Percentiles rank a stretch among this genome's conserved stretches.
phyloP scores from a whole-genome alignment of 2,113 vertebrate species.

The Campylomormyrus numenius region DNA sequence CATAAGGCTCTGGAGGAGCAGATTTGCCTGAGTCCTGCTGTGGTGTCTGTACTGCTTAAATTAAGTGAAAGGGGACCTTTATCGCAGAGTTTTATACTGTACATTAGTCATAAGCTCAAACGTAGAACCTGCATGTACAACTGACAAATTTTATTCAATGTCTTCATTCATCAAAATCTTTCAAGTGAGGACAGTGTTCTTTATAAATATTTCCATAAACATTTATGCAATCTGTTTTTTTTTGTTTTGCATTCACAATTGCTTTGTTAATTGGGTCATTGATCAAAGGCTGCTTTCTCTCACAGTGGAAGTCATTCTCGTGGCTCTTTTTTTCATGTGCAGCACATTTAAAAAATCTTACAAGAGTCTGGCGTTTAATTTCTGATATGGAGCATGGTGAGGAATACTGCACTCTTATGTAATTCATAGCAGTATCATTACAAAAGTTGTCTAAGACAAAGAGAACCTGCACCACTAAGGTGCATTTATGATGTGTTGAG shows the following conservation, averaged over 20 bases:
- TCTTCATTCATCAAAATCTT: neutral
- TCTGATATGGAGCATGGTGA: slow-evolving; percentile 52
- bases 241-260: slow-evolving; percentile 62
- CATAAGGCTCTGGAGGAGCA: neutral
- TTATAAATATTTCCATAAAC: slow-evolving; percentile 51
- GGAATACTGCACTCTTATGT: slow-evolving; percentile 62
- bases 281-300: slow-evolving; percentile 57
- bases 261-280: slow-evolving; percentile 64
- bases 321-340: slow-evolving; percentile 19
- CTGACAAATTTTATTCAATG: neutral
- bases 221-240: slow-evolving; percentile 42
- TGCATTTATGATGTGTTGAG: slow-evolving; percentile 28
- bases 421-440: slow-evolving; percentile 59
- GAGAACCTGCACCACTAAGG: slow-evolving; percentile 33
- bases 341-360: slow-evolving; percentile 42
- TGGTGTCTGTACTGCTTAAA: neutral
- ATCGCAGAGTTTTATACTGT: neutral
- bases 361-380: slow-evolving; percentile 48
- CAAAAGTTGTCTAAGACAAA: slow-evolving; percentile 44
- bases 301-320: slow-evolving; percentile 34
- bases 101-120: neutral
- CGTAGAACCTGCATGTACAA: neutral
- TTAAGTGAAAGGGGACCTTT: neutral
- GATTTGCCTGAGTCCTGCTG: neutral
- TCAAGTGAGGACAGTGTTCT: slow-evolving; percentile 47